A percentile compares a stretch with the other conserved stretches of the same genome.
phyloP scores from a whole-genome alignment of 2,888 invertebrate species.

The Drosophila siamana region DNA sequence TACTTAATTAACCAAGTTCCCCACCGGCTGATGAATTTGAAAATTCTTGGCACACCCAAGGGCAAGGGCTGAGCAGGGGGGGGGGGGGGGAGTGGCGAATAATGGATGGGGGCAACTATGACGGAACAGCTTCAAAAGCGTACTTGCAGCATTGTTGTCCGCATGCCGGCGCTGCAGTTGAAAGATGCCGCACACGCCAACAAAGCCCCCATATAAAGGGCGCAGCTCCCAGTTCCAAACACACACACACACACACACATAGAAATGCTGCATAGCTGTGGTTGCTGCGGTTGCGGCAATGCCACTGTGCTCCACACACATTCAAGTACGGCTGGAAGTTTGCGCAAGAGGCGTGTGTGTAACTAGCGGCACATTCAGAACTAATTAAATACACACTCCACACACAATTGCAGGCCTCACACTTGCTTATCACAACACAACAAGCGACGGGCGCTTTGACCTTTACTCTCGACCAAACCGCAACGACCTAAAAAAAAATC shows the following conservation, averaged over 20 bases:
- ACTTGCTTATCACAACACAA: conserved; percentile 43
- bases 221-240: conserved; percentile 15
- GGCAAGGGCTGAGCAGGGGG: background rate
- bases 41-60: conserved; percentile 47
- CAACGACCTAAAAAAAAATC: background rate
- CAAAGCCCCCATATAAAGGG: conserved; percentile 38
- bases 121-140: conserved; percentile 55
- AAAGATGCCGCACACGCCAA: conserved; percentile 77
- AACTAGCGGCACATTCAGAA: conserved; percentile 68
- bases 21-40: conserved; percentile 34
- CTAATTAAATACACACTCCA: conserved; percentile 67
- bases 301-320: conserved; percentile 14
- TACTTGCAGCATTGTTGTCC: conserved; percentile 61
- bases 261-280: conserved; percentile 25
- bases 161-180: conserved; percentile 73
- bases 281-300: conserved; percentile 25
- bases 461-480: conserved; percentile 28
- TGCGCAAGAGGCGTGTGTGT: conserved; percentile 50
- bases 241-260: no score
- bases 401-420: conserved; percentile 56
- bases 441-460: conserved; percentile 51
- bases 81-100: background rate
- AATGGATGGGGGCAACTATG: conserved; percentile 15
- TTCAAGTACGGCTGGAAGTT: conserved; percentile 3
- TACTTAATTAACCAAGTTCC: conserved; percentile 62